Conservation (phyloP, 1,140 invertebrate species). For the Macrobrachium rosenbergii region DNA sequence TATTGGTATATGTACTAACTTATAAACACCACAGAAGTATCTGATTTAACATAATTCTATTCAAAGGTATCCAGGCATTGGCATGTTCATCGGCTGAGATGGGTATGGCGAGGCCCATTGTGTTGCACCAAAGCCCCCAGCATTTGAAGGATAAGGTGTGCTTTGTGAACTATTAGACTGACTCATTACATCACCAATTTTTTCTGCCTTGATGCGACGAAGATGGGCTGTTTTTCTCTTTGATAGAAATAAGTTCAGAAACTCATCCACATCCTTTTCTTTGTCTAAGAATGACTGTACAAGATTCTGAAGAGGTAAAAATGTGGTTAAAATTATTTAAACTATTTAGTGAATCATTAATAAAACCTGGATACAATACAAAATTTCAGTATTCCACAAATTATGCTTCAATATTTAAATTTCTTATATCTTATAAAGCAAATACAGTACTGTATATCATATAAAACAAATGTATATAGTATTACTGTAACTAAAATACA, state of each 20-base stretch:
- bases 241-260: conserved; percentile 69
- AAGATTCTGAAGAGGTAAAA: conserved; percentile 65
- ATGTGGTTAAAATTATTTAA: neutral
- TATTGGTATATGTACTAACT: too few species aligned
- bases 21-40: neutral
- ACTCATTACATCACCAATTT: conserved; percentile 69
- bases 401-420: too few species aligned
- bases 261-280: conserved; percentile 69
- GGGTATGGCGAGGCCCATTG: conserved; percentile 54
- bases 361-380: too few species aligned
- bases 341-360: too few species aligned
- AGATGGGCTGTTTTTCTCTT: conserved; percentile 70
- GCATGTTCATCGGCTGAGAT: conserved; percentile 51
- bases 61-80: conserved; percentile 52
- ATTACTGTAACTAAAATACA: too few species aligned
- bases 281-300: conserved; percentile 69
- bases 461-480: too few species aligned
- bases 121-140: conserved; percentile 19
- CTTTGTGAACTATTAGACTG: conserved; percentile 13
- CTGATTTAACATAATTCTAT: too few species aligned
- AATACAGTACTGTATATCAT: too few species aligned
- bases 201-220: conserved; percentile 71
- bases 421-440: too few species aligned
- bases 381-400: too few species aligned
- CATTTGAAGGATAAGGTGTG: conserved; percentile 24